These are phyloP conservation scores for Gambusia holbrooki DNA, from an alignment of 2,113 vertebrate genomes.

Conservation along the genomic window DNA sequence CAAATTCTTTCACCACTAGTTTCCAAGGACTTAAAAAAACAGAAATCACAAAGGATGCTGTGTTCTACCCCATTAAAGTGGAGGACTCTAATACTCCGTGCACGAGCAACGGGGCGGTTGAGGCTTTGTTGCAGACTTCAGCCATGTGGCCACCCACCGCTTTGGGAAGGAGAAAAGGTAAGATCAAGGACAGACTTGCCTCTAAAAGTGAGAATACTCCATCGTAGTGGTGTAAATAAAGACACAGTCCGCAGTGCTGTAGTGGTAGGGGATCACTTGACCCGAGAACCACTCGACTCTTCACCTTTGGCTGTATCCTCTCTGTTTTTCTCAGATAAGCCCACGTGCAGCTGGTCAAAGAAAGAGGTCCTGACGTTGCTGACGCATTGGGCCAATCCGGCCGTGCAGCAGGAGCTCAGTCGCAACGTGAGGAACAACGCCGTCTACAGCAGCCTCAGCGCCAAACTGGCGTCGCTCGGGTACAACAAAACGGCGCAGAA, in stretches of 20 bases:
- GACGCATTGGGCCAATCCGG: constrained; percentile 36
- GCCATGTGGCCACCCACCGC: background rate
- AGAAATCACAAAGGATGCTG: background rate
- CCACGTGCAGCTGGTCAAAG: constrained; percentile 19
- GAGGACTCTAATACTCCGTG: constrained; percentile 4
- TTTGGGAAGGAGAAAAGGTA: constrained; percentile 7
- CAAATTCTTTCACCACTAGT: background rate
- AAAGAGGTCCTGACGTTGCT: constrained; percentile 34
- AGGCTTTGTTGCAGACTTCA: background rate
- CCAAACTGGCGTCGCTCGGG: constrained; percentile 24
- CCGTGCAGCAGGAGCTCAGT: constrained; percentile 36
- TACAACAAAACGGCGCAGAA: constrained; percentile 33
- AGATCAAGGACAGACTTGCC: background rate
- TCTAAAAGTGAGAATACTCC: too few relatives aligned
- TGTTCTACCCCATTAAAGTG: background rate
- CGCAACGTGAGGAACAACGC: constrained; percentile 33
- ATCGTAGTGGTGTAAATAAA: too few relatives aligned
- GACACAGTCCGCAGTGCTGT: background rate
- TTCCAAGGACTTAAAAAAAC: background rate
- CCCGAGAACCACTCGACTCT: background rate
- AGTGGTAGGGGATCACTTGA: background rate
- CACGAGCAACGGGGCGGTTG: background rate
- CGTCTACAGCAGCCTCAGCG: constrained; percentile 26
- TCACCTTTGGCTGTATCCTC: background rate
- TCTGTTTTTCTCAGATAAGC: constrained; percentile 11